Percentiles rank a stretch among this genome's conserved stretches.
Conservation (phyloP, 2,113 vertebrate species). For the Colius striatus region DNA sequence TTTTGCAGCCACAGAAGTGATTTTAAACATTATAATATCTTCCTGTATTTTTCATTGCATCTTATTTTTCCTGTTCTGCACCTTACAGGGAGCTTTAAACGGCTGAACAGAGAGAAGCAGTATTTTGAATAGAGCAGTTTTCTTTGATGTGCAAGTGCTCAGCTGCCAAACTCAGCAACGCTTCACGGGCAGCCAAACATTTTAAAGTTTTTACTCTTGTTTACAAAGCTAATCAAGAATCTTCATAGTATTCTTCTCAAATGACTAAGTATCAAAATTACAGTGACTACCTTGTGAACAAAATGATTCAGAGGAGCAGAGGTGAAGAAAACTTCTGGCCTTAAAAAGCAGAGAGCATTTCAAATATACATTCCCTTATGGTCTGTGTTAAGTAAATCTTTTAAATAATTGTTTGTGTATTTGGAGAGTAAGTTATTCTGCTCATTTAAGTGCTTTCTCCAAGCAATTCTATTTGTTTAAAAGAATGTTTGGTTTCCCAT, state of each 20-base stretch:
- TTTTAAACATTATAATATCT: background rate
- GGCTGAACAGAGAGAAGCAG: background rate
- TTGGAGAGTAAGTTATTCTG: background rate
- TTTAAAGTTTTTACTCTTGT: slow-evolving; percentile 27
- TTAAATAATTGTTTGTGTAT: background rate
- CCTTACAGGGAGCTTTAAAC: background rate
- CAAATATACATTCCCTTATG: background rate
- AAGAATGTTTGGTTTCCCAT: slow-evolving; percentile 7
- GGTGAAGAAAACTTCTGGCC: background rate
- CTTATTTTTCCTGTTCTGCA: background rate
- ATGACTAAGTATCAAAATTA: background rate
- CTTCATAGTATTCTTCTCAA: background rate
- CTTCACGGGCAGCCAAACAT: background rate
- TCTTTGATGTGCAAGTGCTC: background rate
- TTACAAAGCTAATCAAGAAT: slow-evolving; percentile 46
- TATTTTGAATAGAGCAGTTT: background rate
- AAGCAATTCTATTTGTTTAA: slow-evolving; percentile 25
- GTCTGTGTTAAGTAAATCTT: background rate
- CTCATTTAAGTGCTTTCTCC: background rate
- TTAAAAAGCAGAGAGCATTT: background rate
- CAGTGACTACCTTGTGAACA: background rate
- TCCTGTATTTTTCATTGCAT: background rate
- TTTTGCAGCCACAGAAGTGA: background rate
- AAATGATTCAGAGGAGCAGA: too few species aligned
- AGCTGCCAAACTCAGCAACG: background rate